phyloP scores from a whole-genome alignment of 1,140 invertebrate species.

The Protaetia brevitarsis region DNA sequence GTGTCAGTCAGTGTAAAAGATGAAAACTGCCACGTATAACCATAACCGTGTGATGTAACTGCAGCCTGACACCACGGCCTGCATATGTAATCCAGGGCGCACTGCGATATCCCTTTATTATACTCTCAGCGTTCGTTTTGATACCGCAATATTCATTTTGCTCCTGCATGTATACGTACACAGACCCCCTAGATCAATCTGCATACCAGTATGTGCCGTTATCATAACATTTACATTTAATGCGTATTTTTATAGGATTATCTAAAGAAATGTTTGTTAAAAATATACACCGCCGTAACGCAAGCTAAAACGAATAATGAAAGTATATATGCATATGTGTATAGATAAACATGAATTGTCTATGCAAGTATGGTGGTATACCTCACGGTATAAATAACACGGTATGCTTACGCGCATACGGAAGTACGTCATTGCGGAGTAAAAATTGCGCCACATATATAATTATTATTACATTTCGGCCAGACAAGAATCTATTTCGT shows the following conservation, averaged over 20 bases:
- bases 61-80: conserved; percentile 24
- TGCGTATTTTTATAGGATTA: conserved; percentile 22
- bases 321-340: no score
- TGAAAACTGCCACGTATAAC: conserved; percentile 32
- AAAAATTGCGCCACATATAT: no score
- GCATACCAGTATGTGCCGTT: conserved; percentile 11
- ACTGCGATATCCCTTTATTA: conserved; percentile 23
- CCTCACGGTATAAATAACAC: no score
- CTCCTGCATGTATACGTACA: not conserved
- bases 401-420: no score
- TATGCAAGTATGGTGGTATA: no score
- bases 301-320: no score
- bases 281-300: not conserved
- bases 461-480: no score
- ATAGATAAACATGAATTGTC: no score
- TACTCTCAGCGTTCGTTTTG: conserved; percentile 20
- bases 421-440: no score
- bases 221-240: conserved; percentile 22
- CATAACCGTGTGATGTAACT: conserved; percentile 30
- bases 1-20: conserved; percentile 31
- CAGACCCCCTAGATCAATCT: conserved; percentile 17
- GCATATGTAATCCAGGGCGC: conserved; percentile 21
- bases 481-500: no score
- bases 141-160: conserved; percentile 19
- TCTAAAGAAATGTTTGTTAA: not conserved